Percentiles rank a stretch among this genome's conserved stretches.
Conservation (phyloP, 2,797 vertebrate genomes). For the Eidolon dupreanum region DNA sequence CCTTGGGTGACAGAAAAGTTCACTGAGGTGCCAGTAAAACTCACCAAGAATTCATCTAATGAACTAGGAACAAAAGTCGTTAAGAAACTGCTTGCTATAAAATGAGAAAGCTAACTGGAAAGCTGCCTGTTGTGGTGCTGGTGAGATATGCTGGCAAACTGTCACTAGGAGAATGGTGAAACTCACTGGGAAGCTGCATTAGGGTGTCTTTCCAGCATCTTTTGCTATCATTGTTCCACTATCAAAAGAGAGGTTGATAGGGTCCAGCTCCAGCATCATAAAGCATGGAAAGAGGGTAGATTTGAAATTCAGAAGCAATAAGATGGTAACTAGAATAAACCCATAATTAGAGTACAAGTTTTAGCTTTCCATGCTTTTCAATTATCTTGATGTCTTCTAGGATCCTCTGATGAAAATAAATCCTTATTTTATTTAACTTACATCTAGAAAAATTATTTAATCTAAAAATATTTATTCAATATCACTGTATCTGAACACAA, state of each 20-base stretch:
- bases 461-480: conserved; percentile 5
- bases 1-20: not conserved
- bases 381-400: not conserved
- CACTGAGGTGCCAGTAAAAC: not conserved
- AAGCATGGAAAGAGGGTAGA: not conserved
- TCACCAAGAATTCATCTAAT: not conserved
- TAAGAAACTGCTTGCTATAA: not conserved
- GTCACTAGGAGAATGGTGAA: not conserved
- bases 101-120: not conserved
- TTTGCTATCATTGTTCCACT: not conserved
- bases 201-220: rapidly evolving
- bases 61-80: not conserved
- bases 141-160: not conserved
- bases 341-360: not conserved
- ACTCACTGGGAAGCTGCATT: not conserved
- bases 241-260: not conserved
- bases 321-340: not conserved
- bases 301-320: not conserved
- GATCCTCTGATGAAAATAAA: not conserved
- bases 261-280: not conserved
- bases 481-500: not conserved
- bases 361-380: conserved; percentile 4
- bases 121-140: not conserved
- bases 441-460: not conserved
- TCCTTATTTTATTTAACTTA: conserved; percentile 12